Conservation (phyloP, 92 coral and sea anemone genomes). For the Epizoanthus rinbou region DNA sequence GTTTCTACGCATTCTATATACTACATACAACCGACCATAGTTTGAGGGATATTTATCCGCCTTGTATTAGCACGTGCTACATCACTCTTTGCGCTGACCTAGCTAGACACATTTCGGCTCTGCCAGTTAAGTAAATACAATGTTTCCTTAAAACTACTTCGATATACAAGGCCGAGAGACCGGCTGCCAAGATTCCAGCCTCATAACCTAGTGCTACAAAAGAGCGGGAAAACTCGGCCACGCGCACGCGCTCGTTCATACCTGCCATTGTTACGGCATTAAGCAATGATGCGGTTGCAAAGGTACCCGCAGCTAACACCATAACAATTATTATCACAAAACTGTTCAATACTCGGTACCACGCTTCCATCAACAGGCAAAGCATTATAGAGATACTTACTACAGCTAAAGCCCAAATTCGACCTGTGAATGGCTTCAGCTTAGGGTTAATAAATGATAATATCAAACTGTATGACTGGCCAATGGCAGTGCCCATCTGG, state of each 20-base stretch:
- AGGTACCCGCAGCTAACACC: neutral
- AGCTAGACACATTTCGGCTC: neutral
- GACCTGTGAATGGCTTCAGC: neutral
- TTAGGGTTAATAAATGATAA: neutral
- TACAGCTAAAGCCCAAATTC: neutral
- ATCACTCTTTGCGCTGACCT: neutral
- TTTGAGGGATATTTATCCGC: neutral
- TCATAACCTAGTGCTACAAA: neutral
- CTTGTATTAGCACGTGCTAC: neutral
- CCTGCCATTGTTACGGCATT: neutral
- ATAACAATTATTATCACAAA: neutral
- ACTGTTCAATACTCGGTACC: neutral
- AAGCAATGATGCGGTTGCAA: neutral
- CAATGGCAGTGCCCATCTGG: neutral
- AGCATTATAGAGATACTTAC: neutral
- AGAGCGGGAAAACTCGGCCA: neutral
- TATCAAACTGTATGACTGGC: neutral
- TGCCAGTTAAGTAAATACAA: neutral
- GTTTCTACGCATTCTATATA: no score
- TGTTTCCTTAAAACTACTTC: neutral
- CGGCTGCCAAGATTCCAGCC: neutral
- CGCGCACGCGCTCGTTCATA: neutral
- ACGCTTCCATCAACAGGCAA: neutral
- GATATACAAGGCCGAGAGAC: neutral
- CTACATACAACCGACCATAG: no score